Evolutionary conservation across 1,140 invertebrate genomes (phyloP).

Genomic region (Schlechtendalia chinensis): DNA sequence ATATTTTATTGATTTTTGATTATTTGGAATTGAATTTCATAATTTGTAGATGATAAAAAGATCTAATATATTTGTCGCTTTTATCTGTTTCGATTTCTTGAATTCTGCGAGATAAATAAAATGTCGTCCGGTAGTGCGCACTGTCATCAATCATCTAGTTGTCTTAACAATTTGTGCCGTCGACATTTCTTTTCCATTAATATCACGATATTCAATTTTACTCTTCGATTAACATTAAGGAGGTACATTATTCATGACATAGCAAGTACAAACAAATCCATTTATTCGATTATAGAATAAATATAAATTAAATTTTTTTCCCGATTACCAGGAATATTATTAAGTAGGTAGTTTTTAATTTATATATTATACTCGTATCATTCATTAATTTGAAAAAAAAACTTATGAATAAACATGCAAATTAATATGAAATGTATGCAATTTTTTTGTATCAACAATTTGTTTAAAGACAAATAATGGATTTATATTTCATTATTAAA

Average conservation of each 20-base stretch:
- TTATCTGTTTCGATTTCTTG: slow-evolving; percentile 6
- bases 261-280: background rate
- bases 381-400: too few relatives aligned
- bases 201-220: slow-evolving; percentile 14
- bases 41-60: background rate
- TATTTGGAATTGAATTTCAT: too few relatives aligned
- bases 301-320: background rate
- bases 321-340: too few relatives aligned
- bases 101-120: background rate
- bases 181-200: background rate
- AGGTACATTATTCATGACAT: background rate
- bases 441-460: too few relatives aligned
- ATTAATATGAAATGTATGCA: too few relatives aligned
- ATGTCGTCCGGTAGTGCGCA: background rate
- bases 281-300: background rate
- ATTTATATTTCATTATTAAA: too few relatives aligned
- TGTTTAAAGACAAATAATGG: too few relatives aligned
- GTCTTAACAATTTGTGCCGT: slow-evolving; percentile 27
- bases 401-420: too few relatives aligned
- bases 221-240: slow-evolving; percentile 10
- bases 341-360: too few relatives aligned
- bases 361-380: too few relatives aligned
- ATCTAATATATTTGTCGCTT: background rate
- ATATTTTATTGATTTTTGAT: too few relatives aligned
- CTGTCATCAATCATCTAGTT: slow-evolving; percentile 23